These are phyloP conservation scores for Epinotia brunnichana DNA, from an alignment of 2,888 invertebrate genomes.

Conservation along the genomic window DNA sequence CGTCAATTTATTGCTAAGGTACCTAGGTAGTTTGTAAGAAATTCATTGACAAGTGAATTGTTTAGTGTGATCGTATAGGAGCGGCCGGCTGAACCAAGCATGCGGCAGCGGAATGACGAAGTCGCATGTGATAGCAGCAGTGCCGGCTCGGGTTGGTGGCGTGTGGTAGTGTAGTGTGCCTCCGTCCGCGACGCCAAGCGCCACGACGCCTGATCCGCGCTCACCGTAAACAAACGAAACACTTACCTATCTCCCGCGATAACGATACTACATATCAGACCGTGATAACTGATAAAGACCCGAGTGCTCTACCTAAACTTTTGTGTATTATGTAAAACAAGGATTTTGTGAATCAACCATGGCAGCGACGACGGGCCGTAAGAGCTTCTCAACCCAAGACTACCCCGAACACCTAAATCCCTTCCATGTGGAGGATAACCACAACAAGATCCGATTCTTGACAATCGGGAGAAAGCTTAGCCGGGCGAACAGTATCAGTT, in stretches of 20 bases:
- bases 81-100: slow-evolving; percentile 17
- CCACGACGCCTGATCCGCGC: slow-evolving; percentile 48
- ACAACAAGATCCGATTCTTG: slow-evolving; percentile 86
- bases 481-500: slow-evolving; percentile 85
- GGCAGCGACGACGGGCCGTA: slow-evolving; percentile 76
- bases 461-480: slow-evolving; percentile 80
- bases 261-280: slow-evolving; percentile 73
- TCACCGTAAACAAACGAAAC: slow-evolving; percentile 70
- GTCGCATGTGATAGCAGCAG: slow-evolving; percentile 48
- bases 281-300: slow-evolving; percentile 77
- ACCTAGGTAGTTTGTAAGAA: background rate
- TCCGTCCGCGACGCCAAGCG: slow-evolving; percentile 67
- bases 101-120: slow-evolving; percentile 35
- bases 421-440: slow-evolving; percentile 87
- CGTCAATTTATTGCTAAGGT: background rate
- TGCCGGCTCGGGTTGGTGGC: slow-evolving; percentile 38
- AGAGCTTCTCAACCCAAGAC: slow-evolving; percentile 85
- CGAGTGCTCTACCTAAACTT: slow-evolving; percentile 71
- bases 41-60: background rate
- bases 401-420: slow-evolving; percentile 91
- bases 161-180: slow-evolving; percentile 57
- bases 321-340: slow-evolving; percentile 78
- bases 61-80: background rate
- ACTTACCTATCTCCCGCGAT: slow-evolving; percentile 79
- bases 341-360: slow-evolving; percentile 64